Evolutionary conservation across 2,888 invertebrate species (phyloP).

Genomic region (Yponomeuta sedellus): DNA sequence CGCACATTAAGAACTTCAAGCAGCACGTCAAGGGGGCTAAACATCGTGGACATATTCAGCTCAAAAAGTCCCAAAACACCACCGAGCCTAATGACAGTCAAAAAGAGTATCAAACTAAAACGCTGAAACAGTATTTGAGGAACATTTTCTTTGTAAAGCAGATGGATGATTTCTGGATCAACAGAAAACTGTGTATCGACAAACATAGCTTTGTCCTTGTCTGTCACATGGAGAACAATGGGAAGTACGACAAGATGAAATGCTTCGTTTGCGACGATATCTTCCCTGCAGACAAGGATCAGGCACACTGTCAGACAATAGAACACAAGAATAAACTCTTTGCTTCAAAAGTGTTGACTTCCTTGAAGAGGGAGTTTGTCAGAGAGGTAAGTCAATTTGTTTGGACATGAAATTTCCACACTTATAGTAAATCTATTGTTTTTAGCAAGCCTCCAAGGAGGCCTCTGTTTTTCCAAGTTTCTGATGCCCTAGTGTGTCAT

Average conservation of each 20-base stretch:
- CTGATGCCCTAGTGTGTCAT: too few relatives aligned
- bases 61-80: slow-evolving; percentile 31
- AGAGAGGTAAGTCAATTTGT: slow-evolving; percentile 38
- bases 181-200: slow-evolving; percentile 28
- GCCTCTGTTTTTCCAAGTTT: too few relatives aligned
- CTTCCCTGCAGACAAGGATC: slow-evolving; percentile 27
- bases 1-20: slow-evolving; percentile 34
- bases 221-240: slow-evolving; percentile 26
- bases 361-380: slow-evolving; percentile 33
- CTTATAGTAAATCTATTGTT: too few relatives aligned
- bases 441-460: too few relatives aligned
- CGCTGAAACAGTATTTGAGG: slow-evolving; percentile 23
- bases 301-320: slow-evolving; percentile 33
- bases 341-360: slow-evolving; percentile 30
- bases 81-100: slow-evolving; percentile 21
- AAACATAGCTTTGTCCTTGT: slow-evolving; percentile 35
- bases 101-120: slow-evolving; percentile 20
- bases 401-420: too few relatives aligned
- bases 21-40: slow-evolving; percentile 37
- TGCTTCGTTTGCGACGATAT: slow-evolving; percentile 42
- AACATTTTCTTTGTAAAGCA: slow-evolving; percentile 19
- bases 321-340: slow-evolving; percentile 36
- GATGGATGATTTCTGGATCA: slow-evolving; percentile 30
- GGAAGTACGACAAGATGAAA: slow-evolving; percentile 30
- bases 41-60: slow-evolving; percentile 40